Conservation (phyloP, 1,140 invertebrate species). For the Drosophila sproati region DNA sequence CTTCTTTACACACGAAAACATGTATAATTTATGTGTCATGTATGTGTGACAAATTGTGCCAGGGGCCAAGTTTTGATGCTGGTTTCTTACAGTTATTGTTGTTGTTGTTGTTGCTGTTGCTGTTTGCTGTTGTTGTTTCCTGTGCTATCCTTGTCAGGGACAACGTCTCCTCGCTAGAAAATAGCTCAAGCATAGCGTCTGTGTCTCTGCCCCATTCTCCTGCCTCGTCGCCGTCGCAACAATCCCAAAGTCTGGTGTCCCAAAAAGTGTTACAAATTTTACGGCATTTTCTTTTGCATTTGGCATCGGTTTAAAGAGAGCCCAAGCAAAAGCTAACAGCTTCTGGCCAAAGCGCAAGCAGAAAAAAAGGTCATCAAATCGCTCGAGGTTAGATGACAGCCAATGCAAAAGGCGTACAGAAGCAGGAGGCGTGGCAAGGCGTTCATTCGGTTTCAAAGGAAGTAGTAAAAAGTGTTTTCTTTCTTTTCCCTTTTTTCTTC, state of each 20-base stretch:
- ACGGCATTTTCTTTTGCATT: constrained; percentile 72
- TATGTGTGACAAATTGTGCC: constrained; percentile 81
- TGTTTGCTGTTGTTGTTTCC: constrained; percentile 38
- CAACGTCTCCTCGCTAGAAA: constrained; percentile 14
- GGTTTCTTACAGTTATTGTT: constrained; percentile 48
- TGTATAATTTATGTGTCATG: constrained; percentile 75
- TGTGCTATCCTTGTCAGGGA: constrained; percentile 7
- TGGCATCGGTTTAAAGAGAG: constrained; percentile 65
- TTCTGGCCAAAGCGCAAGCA: constrained; percentile 6
- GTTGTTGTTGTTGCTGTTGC: constrained; percentile 15
- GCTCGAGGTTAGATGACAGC: constrained; percentile 66
- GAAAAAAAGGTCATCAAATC: constrained; percentile 76
- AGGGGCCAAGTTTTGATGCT: constrained; percentile 65
- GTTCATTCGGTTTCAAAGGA: constrained; percentile 54
- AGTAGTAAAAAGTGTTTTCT: constrained; percentile 77
- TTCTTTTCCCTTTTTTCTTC: constrained; percentile 26
- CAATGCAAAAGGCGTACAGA: constrained; percentile 30
- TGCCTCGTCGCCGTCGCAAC: constrained; percentile 13
- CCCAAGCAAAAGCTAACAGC: constrained; percentile 48
- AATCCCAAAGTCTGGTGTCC: constrained; percentile 31
- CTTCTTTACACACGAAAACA: constrained; percentile 23
- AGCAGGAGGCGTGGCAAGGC: constrained; percentile 2
- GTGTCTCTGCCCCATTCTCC: constrained; percentile 19
- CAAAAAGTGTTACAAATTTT: constrained; percentile 80
- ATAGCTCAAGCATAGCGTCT: constrained; percentile 38